Conservation (phyloP, 2,113 vertebrate genomes). For the Mohoua ochrocephala region DNA sequence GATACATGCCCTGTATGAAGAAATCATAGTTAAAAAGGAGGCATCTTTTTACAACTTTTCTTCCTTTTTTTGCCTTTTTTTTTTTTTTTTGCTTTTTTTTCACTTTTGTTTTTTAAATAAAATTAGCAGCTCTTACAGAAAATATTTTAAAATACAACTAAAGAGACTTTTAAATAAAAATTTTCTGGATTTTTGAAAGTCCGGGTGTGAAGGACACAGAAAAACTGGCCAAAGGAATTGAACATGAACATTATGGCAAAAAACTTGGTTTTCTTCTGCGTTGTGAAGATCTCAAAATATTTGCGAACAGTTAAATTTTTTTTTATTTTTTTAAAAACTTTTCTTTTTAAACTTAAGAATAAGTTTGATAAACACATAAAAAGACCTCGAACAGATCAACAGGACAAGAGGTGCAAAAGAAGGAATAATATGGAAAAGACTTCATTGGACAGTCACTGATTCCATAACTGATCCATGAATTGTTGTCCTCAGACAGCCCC, state of each 20-base stretch:
- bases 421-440: slow-evolving; percentile 22
- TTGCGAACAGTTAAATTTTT: slow-evolving; percentile 65
- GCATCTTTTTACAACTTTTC: slow-evolving; percentile 73
- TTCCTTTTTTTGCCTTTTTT: slow-evolving; percentile 49
- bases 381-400: slow-evolving; percentile 87
- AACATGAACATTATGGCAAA: slow-evolving; percentile 47
- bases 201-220: slow-evolving; percentile 32
- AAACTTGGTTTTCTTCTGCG: slow-evolving; percentile 26
- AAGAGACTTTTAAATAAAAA: slow-evolving; percentile 75
- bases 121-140: slow-evolving; percentile 85
- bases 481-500: slow-evolving; percentile 1
- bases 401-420: slow-evolving; percentile 69
- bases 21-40: slow-evolving; percentile 74
- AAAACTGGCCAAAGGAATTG: slow-evolving; percentile 67
- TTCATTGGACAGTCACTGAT: slow-evolving; percentile 9
- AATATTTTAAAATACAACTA: slow-evolving; percentile 79
- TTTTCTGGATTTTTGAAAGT: slow-evolving; percentile 58
- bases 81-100: background rate
- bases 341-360: slow-evolving; percentile 85
- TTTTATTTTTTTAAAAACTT: background rate
- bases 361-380: slow-evolving; percentile 84
- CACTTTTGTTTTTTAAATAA: slow-evolving; percentile 75
- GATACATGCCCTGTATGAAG: slow-evolving; percentile 70
- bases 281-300: slow-evolving; percentile 43
- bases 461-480: background rate